Base-by-base conservation (phyloP, 30 jellyfish, hydroid and myxozoan species). In the Nemopilema nomurai region DNA sequence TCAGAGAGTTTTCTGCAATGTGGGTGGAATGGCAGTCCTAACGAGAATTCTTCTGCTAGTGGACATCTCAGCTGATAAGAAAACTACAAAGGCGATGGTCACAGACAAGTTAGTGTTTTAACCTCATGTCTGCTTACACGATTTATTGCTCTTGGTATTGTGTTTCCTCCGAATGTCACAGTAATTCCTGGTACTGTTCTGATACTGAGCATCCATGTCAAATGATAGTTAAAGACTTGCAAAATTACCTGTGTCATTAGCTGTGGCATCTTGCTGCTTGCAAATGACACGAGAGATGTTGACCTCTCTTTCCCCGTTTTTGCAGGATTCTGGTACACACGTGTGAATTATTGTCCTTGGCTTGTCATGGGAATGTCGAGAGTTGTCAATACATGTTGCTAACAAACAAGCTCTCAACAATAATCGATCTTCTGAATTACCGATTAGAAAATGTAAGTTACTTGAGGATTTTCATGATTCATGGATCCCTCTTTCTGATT, bases 11-110 rank as follows among this genome's bases (percentile, higher is more conserved):
- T 85, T 91, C 74, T 91, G 98, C 82, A 96, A 92, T 31, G 62
- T 92, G 28, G 96, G 98, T 30, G 98, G 98, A 29, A 33, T 92
- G 17, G 88, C 98, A 0, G 95, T 81, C 26, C 87, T 92, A 6
- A 77, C 96, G 1, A 76, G 96, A 63, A 86, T 92, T 21, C 71
- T 92, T 29, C 79, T 92, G 23, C 63, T 87, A 29, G 79, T 94
- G 73, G 98, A 92, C 71, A 26, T 71, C 22, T 81, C 96, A 0
- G 79, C 72, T 1, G 90, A 79, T 22, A 91, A 64, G 33, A 64
- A 63, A 70, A 28, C 83, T 18, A 28, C 81, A 62, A 85, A 85
- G 29, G 85, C 90, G 3, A 71, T 69, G 1, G 33, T 89, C 19
- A 73, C 86, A 0, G 93, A 82, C 65, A 89, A 89, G 93, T 89